Conservation (phyloP, 2,888 invertebrate genomes). For the Drosophila emarginata region DNA sequence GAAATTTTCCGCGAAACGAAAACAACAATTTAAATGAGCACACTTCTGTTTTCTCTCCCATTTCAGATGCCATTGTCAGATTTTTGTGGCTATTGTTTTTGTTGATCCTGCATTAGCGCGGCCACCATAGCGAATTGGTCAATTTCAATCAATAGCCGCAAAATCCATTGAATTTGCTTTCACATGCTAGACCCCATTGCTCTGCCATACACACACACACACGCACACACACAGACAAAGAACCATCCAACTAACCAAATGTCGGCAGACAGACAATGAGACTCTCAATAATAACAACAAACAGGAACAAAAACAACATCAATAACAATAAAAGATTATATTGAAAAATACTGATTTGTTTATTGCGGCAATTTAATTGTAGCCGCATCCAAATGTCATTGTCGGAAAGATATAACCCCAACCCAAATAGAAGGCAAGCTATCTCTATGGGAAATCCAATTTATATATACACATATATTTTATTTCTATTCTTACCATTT, state of each 20-base stretch:
- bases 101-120: slow-evolving; percentile 21
- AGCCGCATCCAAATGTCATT: slow-evolving; percentile 37
- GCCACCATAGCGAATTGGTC: slow-evolving; percentile 34
- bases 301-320: background rate
- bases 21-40: background rate
- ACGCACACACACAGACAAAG: background rate
- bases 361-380: slow-evolving; percentile 23
- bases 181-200: background rate
- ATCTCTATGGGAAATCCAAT: background rate
- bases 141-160: slow-evolving; percentile 35
- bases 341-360: slow-evolving; percentile 27
- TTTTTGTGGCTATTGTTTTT: slow-evolving; percentile 11
- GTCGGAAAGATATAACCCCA: slow-evolving; percentile 4
- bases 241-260: slow-evolving; percentile 8
- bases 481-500: background rate
- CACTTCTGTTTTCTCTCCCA: background rate
- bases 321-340: slow-evolving; percentile 21
- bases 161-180: slow-evolving; percentile 18
- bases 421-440: background rate
- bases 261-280: slow-evolving; percentile 9
- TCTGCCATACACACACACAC: background rate
- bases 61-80: background rate
- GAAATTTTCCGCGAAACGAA: background rate
- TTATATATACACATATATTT: too few relatives aligned
- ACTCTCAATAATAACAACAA: background rate